Evolutionary conservation across 1,140 invertebrate genomes (phyloP), one percentile per base, ranked within the genome.

Genomic region (Dinothrombium tinctorium): DNA sequence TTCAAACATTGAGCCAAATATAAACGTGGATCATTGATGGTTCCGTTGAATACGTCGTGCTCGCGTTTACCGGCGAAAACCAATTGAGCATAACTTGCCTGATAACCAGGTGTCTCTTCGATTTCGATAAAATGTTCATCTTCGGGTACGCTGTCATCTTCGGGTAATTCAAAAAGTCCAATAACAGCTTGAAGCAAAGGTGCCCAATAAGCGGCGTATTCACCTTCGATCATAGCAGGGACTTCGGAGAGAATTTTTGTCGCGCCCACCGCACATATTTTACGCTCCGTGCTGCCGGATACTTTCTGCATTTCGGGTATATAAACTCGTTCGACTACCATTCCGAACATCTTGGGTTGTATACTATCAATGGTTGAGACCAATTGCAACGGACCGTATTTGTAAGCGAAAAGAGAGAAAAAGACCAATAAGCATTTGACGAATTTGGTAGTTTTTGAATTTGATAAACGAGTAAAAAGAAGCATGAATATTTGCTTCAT

Each of bases 391-490:
- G 76, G 65, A 17, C 76, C 74, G 53, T 76, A 76, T 56, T 77
- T 75, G 32, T 79, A 69, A 5, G 72, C 66, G 59, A 77, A 94
- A 44, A 83, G 69, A 33, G 69, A 75, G 51, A 94, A 76, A 62
- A 94, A 94, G 1, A 84, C 75, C 31, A 94, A 72, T 1, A 95
- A 62, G 43, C 55, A 72, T 55, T 76, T 76, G 2, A 92, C 69
- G 58, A 74, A 92, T 62, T 95, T 94, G 0, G 80, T 79, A 1
- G 89, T 95, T 63, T 90, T 95, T 0, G 79, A 82, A 0, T 75
- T 78, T 4, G 78, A 77, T 26, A 95, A 61, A 45, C 87, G 65
- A 63, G 86, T 81, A 58, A 96, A 95, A 4, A 95, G 61, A 35
- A 95, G 54, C 2, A 82, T 65, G 55, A 92, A 87, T 35, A 95